phyloP scores from a whole-genome alignment of 92 coral and sea anemone species.

The Umimayanthus chanpuru region DNA sequence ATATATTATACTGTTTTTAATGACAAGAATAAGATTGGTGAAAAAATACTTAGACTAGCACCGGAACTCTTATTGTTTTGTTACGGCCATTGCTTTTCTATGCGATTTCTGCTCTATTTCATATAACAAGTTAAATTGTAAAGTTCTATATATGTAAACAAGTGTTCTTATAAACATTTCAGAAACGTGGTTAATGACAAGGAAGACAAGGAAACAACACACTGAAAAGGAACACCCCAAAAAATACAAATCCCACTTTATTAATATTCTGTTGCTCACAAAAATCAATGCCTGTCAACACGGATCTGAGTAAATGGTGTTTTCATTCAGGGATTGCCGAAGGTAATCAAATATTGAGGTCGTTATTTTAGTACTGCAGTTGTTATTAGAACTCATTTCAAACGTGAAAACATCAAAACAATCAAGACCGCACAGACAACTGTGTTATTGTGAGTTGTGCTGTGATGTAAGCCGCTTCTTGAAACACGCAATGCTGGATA shows the following conservation, averaged over 20 bases:
- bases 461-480: no score
- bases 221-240: not conserved
- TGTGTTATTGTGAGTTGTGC: not conserved
- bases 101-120: not conserved
- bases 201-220: not conserved
- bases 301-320: not conserved
- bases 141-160: not conserved
- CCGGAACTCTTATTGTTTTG: not conserved
- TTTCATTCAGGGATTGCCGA: not conserved
- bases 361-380: not conserved
- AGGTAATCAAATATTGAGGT: not conserved
- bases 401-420: not conserved
- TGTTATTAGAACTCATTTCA: not conserved
- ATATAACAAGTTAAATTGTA: not conserved
- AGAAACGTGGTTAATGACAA: not conserved
- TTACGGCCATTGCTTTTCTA: no score
- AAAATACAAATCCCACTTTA: not conserved
- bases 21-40: not conserved
- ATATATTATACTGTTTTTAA: not conserved
- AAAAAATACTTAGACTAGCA: not conserved
- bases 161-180: not conserved
- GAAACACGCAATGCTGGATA: no score
- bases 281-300: not conserved
- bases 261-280: not conserved
- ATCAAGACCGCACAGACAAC: not conserved